Evolutionary conservation across 2,113 vertebrate species (phyloP).

Genomic region (Rhagologus leucostigma): DNA sequence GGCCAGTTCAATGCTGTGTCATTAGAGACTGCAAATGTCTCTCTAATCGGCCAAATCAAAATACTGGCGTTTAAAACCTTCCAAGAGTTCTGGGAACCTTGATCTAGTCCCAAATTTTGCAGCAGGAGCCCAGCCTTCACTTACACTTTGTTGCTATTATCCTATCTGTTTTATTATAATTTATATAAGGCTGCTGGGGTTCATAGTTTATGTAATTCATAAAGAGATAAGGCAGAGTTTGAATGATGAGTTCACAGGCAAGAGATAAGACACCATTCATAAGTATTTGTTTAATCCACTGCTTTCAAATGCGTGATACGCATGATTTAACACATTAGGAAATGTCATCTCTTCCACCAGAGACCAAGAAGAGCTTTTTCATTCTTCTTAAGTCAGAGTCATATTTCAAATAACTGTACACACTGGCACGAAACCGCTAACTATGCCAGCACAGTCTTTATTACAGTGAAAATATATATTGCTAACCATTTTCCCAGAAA

Average conservation of each 20-base stretch:
- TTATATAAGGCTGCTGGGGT: neutral
- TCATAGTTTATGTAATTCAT: neutral
- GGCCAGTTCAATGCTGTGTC: neutral
- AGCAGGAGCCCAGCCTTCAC: neutral
- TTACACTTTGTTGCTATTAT: neutral
- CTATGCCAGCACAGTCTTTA: slow-evolving; percentile 9
- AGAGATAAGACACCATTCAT: slow-evolving; percentile 17
- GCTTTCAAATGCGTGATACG: neutral
- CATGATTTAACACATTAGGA: slow-evolving; percentile 29
- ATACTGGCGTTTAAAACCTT: neutral
- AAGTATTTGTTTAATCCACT: slow-evolving; percentile 39
- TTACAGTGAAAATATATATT: slow-evolving; percentile 25
- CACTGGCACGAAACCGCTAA: neutral
- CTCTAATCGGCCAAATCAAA: neutral
- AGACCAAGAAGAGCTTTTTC: neutral
- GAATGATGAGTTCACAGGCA: slow-evolving; percentile 8
- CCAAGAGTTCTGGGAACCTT: neutral
- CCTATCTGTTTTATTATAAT: neutral
- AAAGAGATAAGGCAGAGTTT: slow-evolving; percentile 22
- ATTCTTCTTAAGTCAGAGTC: neutral
- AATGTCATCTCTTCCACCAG: slow-evolving; percentile 31
- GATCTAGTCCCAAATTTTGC: neutral
- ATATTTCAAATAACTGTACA: slow-evolving; percentile 21
- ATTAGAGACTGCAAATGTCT: neutral
- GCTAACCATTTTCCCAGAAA: slow-evolving; percentile 28